Evolutionary conservation across 2,797 vertebrate species (phyloP), one percentile per base, ranked within the genome.

Genomic region (Nasua narica): DNA sequence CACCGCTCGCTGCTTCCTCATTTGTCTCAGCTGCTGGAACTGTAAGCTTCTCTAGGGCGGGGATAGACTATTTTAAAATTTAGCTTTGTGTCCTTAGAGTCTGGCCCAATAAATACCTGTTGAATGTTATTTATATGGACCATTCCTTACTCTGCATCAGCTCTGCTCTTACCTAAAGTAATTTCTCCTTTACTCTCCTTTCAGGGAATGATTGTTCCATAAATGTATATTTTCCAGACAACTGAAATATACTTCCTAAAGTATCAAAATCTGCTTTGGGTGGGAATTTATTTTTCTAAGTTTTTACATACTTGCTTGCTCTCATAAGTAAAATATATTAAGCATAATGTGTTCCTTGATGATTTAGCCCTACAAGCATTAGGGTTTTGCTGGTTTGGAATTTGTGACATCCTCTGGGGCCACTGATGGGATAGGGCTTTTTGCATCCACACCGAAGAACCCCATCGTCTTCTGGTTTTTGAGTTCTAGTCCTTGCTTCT

Each of bases 171-270:
- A 29, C 8, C 52, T 25, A 92, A 92, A 86, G 43, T 76, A 62
- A 15, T n/a, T 25, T 86, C 32, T 76, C 37, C 72, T 90, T 90
- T 46, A 46, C 25, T 60, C 90, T 70, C 83, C 50, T 35, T 46
- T 86, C 50, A 78, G 60, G 90, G 83, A 86, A 60, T 52, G n/a
- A 74, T 67, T 84, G 46, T 79, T 87, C 58, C 37, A 77, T 65
- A 87, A 90, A 94, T 69, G 37, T n/a, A n/a, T 74, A 83, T 70
- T 97, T 96, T 88, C 43, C 54, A 92, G 91, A 85, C 77, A 92
- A 94, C 32, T 87, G 72, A 87, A 94, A 79, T 92, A 92, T 90
- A 90, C 70, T 94, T 97, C 65, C 60, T 85, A 69, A 95, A 90
- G 85, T 90, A 88, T 82, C 54, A 88, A 86, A 95, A 90, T 70